These are phyloP conservation scores for Drosophila stalkeri DNA, from an alignment of 2,888 invertebrate species.

Conservation along the genomic window DNA sequence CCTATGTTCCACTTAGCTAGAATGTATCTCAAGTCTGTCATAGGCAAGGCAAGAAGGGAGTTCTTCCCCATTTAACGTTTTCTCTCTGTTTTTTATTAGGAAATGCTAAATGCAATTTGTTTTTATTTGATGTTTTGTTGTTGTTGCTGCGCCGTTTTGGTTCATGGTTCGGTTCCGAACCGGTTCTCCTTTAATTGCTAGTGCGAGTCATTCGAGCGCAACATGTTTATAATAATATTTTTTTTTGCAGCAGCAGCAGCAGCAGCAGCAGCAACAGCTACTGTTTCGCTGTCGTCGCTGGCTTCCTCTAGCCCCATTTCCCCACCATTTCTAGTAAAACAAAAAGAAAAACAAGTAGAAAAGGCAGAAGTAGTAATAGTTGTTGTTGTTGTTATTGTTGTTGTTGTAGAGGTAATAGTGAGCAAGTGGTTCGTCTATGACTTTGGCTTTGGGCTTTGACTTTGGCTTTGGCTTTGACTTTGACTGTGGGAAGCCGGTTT, in stretches of 20 bases:
- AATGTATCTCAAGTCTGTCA: neutral
- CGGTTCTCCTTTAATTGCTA: constrained; percentile 43
- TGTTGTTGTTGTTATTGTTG: neutral
- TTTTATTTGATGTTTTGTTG: constrained; percentile 9
- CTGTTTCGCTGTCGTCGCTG: constrained; percentile 47
- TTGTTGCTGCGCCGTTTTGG: constrained; percentile 26
- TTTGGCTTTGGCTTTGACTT: constrained; percentile 17
- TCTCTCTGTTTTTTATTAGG: neutral
- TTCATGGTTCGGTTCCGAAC: constrained; percentile 60
- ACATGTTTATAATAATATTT: constrained; percentile 63
- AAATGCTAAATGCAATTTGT: constrained; percentile 28
- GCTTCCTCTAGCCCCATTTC: constrained; percentile 3
- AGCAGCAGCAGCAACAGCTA: constrained; percentile 28
- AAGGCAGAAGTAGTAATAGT: neutral
- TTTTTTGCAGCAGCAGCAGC: neutral
- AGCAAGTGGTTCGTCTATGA: constrained; percentile 55
- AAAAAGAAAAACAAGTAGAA: constrained; percentile 14
- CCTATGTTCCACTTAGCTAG: too few relatives aligned
- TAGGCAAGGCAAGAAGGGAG: too few relatives aligned
- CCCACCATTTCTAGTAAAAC: constrained; percentile 18
- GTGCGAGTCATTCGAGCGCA: constrained; percentile 54
- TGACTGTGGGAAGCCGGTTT: constrained; percentile 65
- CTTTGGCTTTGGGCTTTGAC: constrained; percentile 12
- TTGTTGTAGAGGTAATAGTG: constrained; percentile 1
- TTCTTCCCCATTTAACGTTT: neutral